These are phyloP conservation scores for Calycopis cecrops DNA, from an alignment of 1,140 invertebrate species.

Conservation along the genomic window DNA sequence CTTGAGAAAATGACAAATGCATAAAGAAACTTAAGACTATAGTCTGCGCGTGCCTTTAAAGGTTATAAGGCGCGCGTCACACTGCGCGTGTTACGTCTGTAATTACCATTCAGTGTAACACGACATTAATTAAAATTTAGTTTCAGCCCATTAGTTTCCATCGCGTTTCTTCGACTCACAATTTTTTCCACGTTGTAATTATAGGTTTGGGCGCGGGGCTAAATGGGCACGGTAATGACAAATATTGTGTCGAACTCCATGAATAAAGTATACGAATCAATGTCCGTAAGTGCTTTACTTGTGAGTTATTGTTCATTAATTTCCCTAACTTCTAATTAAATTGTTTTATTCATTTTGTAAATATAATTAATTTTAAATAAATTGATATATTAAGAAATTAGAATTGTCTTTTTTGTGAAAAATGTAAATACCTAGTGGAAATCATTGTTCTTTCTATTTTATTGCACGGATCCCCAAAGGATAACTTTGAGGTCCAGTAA, in stretches of 20 bases:
- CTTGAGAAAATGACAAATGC: too few species aligned
- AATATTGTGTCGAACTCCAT: conserved; percentile 58
- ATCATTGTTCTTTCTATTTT: too few species aligned
- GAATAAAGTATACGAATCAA: not conserved
- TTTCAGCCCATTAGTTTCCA: conserved; percentile 71
- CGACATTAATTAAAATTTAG: conserved; percentile 75
- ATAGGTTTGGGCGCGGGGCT: conserved; percentile 61
- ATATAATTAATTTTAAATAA: too few species aligned
- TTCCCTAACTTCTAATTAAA: too few species aligned
- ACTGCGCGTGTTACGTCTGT: conserved; percentile 63
- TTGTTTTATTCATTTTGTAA: too few species aligned
- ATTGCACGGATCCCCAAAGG: too few species aligned
- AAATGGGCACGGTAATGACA: conserved; percentile 69
- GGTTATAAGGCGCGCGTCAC: conserved; percentile 29
- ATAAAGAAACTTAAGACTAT: not conserved
- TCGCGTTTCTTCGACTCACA: conserved; percentile 68
- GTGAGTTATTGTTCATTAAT: too few species aligned
- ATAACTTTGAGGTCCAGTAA: too few species aligned
- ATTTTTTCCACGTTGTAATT: conserved; percentile 67
- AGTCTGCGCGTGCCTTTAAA: conserved; percentile 11
- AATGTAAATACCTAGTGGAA: too few species aligned
- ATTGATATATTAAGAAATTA: too few species aligned
- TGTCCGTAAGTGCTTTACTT: not conserved
- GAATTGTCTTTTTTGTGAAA: too few species aligned
- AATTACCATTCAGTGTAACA: conserved; percentile 71